Evolutionary conservation across 2,888 invertebrate genomes (phyloP), one percentile per base, ranked within the genome.

Genomic region (Colletes collaris): DNA sequence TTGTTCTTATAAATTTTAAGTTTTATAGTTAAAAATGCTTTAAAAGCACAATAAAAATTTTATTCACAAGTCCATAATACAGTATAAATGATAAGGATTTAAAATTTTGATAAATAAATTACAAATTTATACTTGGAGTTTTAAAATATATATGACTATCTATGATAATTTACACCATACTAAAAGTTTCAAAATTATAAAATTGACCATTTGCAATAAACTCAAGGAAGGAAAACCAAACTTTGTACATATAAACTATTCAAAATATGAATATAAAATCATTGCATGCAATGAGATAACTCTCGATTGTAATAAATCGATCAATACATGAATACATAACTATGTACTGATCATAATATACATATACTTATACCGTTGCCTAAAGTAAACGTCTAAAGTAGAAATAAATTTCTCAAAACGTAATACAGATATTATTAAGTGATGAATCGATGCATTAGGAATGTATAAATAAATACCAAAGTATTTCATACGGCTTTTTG

Each of bases 391-490:
- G 10, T 53, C 19, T 71, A 67, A 49, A 16, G 8, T 64, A 72
- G 19, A 75, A 68, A 72, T 65, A 44, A 79, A 67, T 52, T 64
- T 81, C 10, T 40, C 11, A 40, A 62, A 74, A 71, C n/a, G 46
- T 52, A n/a, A n/a, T 49, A 49, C 37, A 49, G 16, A 52, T 50
- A 62, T 62, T 58, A 59, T 37, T 27, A 62, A 62, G 4, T 46
- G 58, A 80, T 46, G 19, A 64, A 59, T 55, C 49, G 55, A 70
- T 67, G 37, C 40, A 71, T 27, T 76, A 53, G 84, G 84, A 84
- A 84, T 84, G 84, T 85, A 79, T 76, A 58, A 79, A 79, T 62
- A 77, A 85, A 76, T 82, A 84, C 46, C 52, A 60, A 72, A 69
- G 40, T 74, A 68, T 65, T 58, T 69, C 27, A 8, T 50, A 62